A percentile compares a stretch with the other conserved stretches of the same genome.
phyloP scores from a whole-genome alignment of 2,113 vertebrate species.

The Vireo altiloquus region DNA sequence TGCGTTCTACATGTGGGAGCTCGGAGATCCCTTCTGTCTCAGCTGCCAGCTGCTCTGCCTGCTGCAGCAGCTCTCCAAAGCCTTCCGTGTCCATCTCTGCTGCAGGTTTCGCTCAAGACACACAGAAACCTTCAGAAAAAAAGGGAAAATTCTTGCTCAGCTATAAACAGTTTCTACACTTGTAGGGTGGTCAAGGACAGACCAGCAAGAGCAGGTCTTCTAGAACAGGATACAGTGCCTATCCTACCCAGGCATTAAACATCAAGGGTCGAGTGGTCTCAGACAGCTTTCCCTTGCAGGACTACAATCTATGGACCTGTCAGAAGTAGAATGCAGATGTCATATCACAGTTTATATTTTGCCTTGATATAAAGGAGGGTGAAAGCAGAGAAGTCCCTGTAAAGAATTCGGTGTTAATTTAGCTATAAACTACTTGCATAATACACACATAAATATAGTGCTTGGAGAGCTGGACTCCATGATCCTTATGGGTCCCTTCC shows the following conservation, averaged over 20 bases:
- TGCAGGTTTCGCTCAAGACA: not conserved
- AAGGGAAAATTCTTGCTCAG: not conserved
- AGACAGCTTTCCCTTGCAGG: not conserved
- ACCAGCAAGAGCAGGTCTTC: not conserved
- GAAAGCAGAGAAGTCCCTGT: not conserved
- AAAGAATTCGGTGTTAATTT: not conserved
- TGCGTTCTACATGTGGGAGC: conserved; percentile 92
- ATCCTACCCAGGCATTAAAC: not conserved
- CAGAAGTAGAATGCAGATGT: not conserved
- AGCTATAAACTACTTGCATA: not conserved
- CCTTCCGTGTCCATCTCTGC: conserved; percentile 89
- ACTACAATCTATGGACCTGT: not conserved
- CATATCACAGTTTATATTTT: not conserved
- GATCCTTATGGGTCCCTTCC: not conserved
- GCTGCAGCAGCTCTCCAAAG: conserved; percentile 95
- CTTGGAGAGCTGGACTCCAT: not conserved
- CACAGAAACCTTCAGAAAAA: not conserved
- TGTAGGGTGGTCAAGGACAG: not conserved
- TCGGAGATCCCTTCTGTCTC: conserved; percentile 96
- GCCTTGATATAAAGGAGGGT: not conserved
- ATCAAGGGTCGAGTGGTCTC: not conserved
- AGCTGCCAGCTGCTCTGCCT: conserved; percentile 94
- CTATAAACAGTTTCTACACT: not conserved
- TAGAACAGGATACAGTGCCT: not conserved
- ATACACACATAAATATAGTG: not conserved